These are phyloP conservation scores for Opisthocomus hoazin DNA, from an alignment of 2,113 vertebrate species.

Conservation along the genomic window DNA sequence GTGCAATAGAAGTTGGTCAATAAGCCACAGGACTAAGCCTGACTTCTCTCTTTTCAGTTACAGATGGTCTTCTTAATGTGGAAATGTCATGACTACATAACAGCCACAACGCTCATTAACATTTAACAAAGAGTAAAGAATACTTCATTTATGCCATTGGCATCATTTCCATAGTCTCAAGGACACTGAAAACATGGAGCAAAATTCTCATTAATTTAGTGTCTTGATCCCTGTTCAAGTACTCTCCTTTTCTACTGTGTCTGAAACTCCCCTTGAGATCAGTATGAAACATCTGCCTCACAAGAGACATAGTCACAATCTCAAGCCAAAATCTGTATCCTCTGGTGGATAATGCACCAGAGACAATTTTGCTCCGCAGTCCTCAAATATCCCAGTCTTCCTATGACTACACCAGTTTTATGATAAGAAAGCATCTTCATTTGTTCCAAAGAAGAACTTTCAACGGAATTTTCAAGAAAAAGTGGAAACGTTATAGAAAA, in stretches of 20 bases:
- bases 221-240: neutral
- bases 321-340: neutral
- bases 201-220: neutral
- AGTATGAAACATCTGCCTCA: neutral
- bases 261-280: neutral
- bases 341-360: neutral
- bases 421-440: neutral
- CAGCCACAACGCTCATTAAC: neutral
- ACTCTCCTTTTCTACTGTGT: neutral
- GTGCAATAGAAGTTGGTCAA: neutral
- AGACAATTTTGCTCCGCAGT: neutral
- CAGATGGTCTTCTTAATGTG: neutral
- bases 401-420: neutral
- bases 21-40: neutral
- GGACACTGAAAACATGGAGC: neutral
- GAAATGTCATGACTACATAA: neutral
- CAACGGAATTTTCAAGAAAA: neutral
- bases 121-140: neutral
- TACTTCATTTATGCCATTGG: neutral
- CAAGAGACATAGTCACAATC: neutral
- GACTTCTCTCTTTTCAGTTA: neutral
- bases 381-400: neutral
- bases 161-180: neutral
- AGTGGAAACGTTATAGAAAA: neutral
- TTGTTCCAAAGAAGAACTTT: neutral